A percentile compares a stretch with the other conserved stretches of the same genome.
Conservation (phyloP, 2,113 vertebrate genomes). For the Bucco capensis region DNA sequence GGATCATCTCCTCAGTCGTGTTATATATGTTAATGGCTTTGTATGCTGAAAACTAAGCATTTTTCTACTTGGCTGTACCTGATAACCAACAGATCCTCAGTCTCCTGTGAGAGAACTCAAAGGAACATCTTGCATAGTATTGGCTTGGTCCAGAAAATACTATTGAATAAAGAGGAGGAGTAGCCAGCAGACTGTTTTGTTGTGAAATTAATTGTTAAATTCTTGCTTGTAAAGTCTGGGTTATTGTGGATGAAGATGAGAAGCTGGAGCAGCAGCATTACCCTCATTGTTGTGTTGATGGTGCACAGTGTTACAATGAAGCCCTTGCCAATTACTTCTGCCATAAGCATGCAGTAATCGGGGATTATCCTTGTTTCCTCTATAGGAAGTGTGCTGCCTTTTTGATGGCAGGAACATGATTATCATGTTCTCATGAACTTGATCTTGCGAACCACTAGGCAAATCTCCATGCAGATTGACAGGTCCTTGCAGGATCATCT, state of each 20-base stretch:
- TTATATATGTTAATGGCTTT: background rate
- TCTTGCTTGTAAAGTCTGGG: background rate
- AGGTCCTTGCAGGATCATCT: background rate
- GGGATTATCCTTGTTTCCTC: background rate
- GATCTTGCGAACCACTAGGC: rapidly evolving
- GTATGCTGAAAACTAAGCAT: background rate
- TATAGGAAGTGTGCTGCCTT: background rate
- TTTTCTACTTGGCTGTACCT: background rate
- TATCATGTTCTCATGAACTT: background rate
- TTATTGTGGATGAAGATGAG: background rate
- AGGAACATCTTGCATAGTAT: background rate
- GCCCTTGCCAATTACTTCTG: no score
- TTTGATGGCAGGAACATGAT: background rate
- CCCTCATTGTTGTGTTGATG: rapidly evolving
- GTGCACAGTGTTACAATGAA: background rate
- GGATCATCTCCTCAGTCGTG: background rate
- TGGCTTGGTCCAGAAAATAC: background rate
- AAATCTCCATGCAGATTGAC: background rate
- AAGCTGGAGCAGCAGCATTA: background rate
- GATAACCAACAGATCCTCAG: background rate
- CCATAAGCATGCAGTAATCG: background rate
- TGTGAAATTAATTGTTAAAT: background rate
- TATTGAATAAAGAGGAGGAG: background rate
- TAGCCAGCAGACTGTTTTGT: rapidly evolving
- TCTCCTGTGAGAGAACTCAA: background rate